Conservation (phyloP, 2,888 invertebrate genomes). For the Tenthredo livida region DNA sequence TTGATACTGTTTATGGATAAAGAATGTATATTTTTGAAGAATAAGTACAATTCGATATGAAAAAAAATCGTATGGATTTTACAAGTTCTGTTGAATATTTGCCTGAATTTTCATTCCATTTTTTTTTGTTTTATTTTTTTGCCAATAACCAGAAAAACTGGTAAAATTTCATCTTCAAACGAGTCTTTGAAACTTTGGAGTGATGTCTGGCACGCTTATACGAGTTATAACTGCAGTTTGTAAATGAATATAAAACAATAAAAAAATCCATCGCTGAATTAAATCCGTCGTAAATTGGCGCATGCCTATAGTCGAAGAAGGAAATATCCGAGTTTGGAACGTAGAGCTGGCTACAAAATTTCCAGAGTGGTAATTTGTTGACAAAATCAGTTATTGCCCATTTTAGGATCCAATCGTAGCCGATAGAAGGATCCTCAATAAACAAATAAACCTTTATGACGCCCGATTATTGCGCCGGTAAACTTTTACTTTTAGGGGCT, state of each 20-base stretch:
- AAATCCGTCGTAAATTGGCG: conserved; percentile 46
- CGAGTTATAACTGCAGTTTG: conserved; percentile 51
- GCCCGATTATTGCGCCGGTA: conserved; percentile 70
- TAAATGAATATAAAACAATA: conserved; percentile 64
- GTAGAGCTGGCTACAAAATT: conserved; percentile 32
- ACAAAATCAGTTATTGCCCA: conserved; percentile 73
- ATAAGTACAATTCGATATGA: background rate
- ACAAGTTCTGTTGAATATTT: background rate
- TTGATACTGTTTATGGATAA: background rate
- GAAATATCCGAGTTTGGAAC: background rate
- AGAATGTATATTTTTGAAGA: background rate
- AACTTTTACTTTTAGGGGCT: conserved; percentile 69
- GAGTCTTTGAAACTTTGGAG: background rate
- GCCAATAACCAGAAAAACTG: background rate
- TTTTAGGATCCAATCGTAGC: conserved; percentile 68
- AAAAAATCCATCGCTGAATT: conserved; percentile 54
- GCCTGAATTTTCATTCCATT: background rate
- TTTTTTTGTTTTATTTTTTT: background rate
- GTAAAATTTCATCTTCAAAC: background rate
- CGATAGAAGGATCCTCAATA: conserved; percentile 65
- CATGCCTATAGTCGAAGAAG: background rate
- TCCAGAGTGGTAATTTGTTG: conserved; percentile 61
- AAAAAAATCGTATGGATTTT: background rate
- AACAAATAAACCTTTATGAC: conserved; percentile 73
- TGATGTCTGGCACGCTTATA: conserved; percentile 62